phyloP scores from a whole-genome alignment of 1,140 invertebrate species.

The Dreissena rostriformis region DNA sequence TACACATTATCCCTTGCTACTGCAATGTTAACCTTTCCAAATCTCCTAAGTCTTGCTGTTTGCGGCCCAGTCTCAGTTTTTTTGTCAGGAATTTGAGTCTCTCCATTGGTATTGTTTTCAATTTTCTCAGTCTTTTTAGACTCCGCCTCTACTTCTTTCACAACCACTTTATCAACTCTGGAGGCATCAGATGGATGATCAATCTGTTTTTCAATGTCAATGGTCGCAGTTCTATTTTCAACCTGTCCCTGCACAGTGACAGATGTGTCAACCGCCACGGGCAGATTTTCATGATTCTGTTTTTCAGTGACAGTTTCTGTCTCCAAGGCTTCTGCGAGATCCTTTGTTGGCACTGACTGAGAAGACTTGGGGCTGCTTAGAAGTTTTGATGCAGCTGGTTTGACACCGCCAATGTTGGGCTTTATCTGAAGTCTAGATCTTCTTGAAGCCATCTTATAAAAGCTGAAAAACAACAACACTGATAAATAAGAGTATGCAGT shows the following conservation, averaged over 20 bases:
- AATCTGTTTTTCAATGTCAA: not conserved
- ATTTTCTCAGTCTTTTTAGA: not conserved
- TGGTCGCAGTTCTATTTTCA: not conserved
- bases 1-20: conserved; percentile 21
- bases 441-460: conserved; percentile 21
- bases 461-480: too few species aligned
- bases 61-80: conserved; percentile 1
- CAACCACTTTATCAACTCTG: not conserved
- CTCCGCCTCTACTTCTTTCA: not conserved
- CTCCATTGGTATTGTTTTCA: not conserved
- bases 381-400: not conserved
- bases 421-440: conserved; percentile 49
- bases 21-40: conserved; percentile 43
- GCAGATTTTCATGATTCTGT: not conserved
- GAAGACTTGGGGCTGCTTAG: not conserved
- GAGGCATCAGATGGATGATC: too few species aligned
- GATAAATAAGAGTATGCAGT: too few species aligned
- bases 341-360: not conserved
- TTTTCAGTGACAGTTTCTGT: not conserved
- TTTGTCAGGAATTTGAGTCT: not conserved
- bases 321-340: not conserved
- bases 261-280: conserved; percentile 12
- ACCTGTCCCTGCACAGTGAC: not conserved
- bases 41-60: conserved; percentile 43
- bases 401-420: conserved; percentile 34